Evolutionary conservation across 2,113 vertebrate species (phyloP), one percentile per base, ranked within the genome.

Genomic region (Danionella cerebrum): DNA sequence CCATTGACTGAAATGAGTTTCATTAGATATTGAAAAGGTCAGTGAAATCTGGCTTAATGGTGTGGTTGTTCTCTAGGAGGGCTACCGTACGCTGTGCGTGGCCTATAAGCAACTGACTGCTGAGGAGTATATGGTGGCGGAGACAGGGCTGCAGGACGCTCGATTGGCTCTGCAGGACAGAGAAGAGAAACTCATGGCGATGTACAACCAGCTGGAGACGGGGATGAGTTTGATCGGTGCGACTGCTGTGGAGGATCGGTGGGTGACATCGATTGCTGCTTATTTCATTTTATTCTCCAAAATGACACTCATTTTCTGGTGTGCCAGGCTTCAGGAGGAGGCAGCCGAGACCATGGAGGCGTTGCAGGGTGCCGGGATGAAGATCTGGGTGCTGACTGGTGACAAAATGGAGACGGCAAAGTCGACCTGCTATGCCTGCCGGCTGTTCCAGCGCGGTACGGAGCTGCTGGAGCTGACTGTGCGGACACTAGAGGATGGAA

Each of bases 321-420:
- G 8, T 64, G 2, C 10, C 73, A 99, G 96, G 71, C 89, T 98
- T 38, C 96, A 98, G 77, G 96, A 98, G 59, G 89, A 94, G 76
- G 93, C 93, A 0, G 92, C 94, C 0, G 93, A 94, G 78, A 98
- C 96, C 0, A 96, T 98, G 39, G 94, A 97, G 72, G 92, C 94
- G 38, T 83, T 98, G 67, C 96, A 97, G 16, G 83, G 89, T 0
- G 96, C 96, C 0, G 95, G 96, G 64, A 94, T 98, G 71, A 96
- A 96, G 72, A 89, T 98, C 4, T 98, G 96, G 96, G 96, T 98
- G 71, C 89, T 98, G 45, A 98, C 96, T 0, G 96, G 96, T 0
- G 96, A 98, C 86, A 99, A 99, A 82, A 93, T 97, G 93, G 96
- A 98, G 83, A 99, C 96, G 0, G 96, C 96, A 24, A 96, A 96